A percentile compares a stretch with the other conserved stretches of the same genome.
phyloP scores from a whole-genome alignment of 2,797 vertebrate genomes.

The Danionella dracula region DNA sequence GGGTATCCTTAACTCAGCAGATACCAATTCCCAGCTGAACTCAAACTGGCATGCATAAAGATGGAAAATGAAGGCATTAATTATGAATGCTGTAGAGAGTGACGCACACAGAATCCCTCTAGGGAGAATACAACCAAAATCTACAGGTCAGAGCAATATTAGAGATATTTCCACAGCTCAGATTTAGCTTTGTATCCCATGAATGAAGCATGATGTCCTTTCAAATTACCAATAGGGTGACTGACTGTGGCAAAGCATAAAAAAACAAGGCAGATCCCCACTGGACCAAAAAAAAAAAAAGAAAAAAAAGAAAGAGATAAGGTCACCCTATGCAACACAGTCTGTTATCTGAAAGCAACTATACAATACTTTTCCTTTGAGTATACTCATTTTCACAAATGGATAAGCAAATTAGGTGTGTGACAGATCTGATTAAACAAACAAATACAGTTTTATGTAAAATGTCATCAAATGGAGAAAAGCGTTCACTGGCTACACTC shows the following conservation, averaged over 20 bases:
- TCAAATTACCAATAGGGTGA: slow-evolving; percentile 9
- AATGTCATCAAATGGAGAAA: not conserved
- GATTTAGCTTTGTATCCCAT: too few species aligned
- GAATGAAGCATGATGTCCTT: not conserved
- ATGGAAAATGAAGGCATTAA: slow-evolving; percentile 7
- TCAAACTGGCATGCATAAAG: not conserved
- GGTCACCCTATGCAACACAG: not conserved
- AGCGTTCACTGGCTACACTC: too few species aligned
- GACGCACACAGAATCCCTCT: slow-evolving; percentile 1
- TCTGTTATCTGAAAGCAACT: not conserved
- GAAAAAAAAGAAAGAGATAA: not conserved
- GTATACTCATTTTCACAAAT: not conserved
- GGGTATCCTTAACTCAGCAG: slow-evolving; percentile 17
- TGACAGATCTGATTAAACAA: not conserved
- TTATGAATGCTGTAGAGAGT: slow-evolving; percentile 18
- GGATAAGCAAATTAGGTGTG: not conserved
- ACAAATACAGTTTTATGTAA: not conserved
- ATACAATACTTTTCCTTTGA: not conserved
- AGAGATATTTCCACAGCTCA: slow-evolving; percentile 2
- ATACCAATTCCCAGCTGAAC: not conserved
- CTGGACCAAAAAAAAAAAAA: not conserved
- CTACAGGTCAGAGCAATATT: not conserved
- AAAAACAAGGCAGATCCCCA: slow-evolving; percentile 9
- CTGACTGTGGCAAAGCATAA: slow-evolving; percentile 17
- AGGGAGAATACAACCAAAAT: not conserved